These are phyloP conservation scores for Merluccius polli DNA, from an alignment of 2,797 vertebrate genomes.

Conservation along the genomic window DNA sequence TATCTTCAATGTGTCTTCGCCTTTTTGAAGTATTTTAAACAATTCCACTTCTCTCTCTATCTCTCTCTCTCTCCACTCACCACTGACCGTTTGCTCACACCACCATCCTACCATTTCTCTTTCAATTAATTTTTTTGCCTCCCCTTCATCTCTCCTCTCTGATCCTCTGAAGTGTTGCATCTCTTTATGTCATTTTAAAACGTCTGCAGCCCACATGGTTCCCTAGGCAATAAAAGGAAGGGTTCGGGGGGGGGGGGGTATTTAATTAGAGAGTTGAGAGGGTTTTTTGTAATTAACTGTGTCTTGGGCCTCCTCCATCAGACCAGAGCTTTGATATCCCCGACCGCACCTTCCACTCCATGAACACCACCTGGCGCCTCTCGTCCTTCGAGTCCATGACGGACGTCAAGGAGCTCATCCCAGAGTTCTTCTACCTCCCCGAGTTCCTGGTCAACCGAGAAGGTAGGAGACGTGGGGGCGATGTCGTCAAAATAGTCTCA, in stretches of 20 bases:
- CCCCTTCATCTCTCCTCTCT: conserved; percentile 42
- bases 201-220: conserved; percentile 50
- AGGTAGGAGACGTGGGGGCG: conserved; percentile 67
- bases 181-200: conserved; percentile 53
- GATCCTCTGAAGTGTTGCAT: conserved; percentile 45
- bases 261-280: conserved; percentile 53
- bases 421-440: conserved; percentile 98
- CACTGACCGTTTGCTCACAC: neutral
- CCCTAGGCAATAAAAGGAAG: conserved; percentile 30
- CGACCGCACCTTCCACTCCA: conserved; percentile 98
- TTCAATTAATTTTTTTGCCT: conserved; percentile 34
- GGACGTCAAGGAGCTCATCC: conserved; percentile 97
- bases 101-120: conserved; percentile 21
- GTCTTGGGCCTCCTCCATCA: conserved; percentile 61
- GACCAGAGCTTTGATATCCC: conserved; percentile 99
- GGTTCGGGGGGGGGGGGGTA: conserved; percentile 52
- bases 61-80: neutral
- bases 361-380: conserved; percentile 97
- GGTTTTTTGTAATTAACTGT: conserved; percentile 54
- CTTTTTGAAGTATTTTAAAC: neutral
- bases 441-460: conserved; percentile 98
- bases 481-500: no score
- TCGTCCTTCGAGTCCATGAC: conserved; percentile 99
- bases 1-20: neutral
- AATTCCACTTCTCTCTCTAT: neutral